Evolutionary conservation across 2,888 invertebrate species (phyloP), one percentile per base, ranked within the genome.

Genomic region (Pterostichus niger): DNA sequence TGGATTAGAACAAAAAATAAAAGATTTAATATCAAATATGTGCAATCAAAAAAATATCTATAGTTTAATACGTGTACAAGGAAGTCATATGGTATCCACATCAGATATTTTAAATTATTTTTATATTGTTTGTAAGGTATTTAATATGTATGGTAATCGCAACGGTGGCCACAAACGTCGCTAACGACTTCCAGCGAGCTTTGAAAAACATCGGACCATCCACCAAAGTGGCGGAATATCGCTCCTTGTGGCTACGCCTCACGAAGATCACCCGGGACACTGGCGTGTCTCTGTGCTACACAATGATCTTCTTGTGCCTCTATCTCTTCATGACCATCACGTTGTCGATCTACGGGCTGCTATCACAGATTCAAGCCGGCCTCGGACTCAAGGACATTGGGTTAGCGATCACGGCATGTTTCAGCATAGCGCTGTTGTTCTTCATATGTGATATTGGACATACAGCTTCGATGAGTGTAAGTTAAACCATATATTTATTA

Each of bases 381-480:
- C 93, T 95, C 83, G 94, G 94, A n/a, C 90, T 92, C 13, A 95
- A 95, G 87, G 95, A 95, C 86, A 93, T 95, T 79, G 95, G 95
- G 0, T 87, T 95, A 33, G 93, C 93, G 0, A 90, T 95, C 54
- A 94, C 94, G 0, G 94, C 94, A 0, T 87, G 92, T 9, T 93
- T 93, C 89, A 94, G 94, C 83, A 92, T 93, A 52, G 92, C 92
- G 52, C 87, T 95, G 71, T 88, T 95, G n/a, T 95, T 94, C 88
- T 94, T 94, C 85, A 93, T 95, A 84, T 95, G 95, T 86, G 94
- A 95, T 85, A 94, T 94, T 87, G 95, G 95, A 0, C 95, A 95
- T 87, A 93, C 94, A 86, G 95, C 95, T 4, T 94, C 94, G 0
- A 93, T 94, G 85, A 94, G 94, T 88, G 95, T 94, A 88, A 91